Base-by-base conservation (phyloP, 2,113 vertebrate species). In the Phaethon lepturus region DNA sequence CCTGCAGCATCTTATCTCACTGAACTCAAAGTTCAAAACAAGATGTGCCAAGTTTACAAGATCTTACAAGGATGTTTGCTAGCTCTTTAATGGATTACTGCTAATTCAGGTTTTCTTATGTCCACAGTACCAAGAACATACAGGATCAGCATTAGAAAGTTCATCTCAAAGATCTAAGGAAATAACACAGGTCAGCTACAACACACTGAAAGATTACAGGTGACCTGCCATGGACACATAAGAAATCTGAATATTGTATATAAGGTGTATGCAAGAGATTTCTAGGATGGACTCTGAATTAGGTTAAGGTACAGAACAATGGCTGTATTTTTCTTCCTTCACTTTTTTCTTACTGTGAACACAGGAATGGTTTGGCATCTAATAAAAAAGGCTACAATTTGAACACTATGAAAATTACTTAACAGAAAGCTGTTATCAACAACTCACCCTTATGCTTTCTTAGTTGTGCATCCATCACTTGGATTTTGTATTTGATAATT, bases 401-500 rank as follows among this genome's bases (percentile, higher is more conserved):
- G 31, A 73, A 11, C 22, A 50, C 15, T 58, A 40, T 25, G 78
- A 75, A 91, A 73, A 89, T 66, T 47, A 58, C 19, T 55, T 87
- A 52, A 68, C 5, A 69, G 50, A 94, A 91, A 63, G 7, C 25
- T 76, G 53, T 47, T 53, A 44, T 53, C n/a, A 78, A 6, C n/a
- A 55, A 96, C 96, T 98, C 86, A 98, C 98, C 90, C 3, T 96
- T 66, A 76, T 96, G 85, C 35, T 82, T 85, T 77, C 95, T 97
- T 80, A 98, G 88, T 16, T 97, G 88, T 59, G 55, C 83, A 45
- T 96, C 96, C 79, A 98, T 52, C 1, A 58, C 76, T 31, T 97
- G 91, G 35, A 97, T 94, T 79, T 96, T 96, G 12, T 83, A n/a
- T 40, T n/a, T 76, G 86, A 97, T 90, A 42, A 97, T 93, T 44